Base-by-base conservation (phyloP, 2,113 vertebrate species). In the Chloroceryle aenea region DNA sequence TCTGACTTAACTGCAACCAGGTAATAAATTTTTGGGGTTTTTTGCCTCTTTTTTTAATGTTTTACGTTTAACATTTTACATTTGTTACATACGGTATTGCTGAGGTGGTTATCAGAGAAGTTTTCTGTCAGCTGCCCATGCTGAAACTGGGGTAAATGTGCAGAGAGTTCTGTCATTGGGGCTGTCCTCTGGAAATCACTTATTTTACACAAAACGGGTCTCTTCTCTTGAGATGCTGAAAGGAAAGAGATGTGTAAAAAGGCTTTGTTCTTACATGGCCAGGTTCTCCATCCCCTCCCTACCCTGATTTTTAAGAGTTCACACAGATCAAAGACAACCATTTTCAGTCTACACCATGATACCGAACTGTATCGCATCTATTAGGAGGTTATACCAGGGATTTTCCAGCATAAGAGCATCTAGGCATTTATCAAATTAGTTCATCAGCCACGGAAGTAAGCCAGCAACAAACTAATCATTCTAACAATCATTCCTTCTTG, bases 121-220 rank as follows among this genome's bases (percentile, higher is more conserved):
- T 97, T 98, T 85, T 98, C 98, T 32, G 97, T 98, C 97, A 98
- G 97, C 96, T 98, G 98, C 42, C 98, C 98, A 97, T 98, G 98
- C 96, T 98, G 98, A 96, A 98, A 98, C 94, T 98, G 98, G 86
- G 98, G 98, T 90, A 98, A 95, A 78, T 98, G 98, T 0, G 98
- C 98, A 63, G 98, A 98, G 61, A 98, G 85, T 96, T 98, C 98
- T 97, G 98, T 98, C 98, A 98, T 98, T 97, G 94, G 96, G 95
- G 95, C 96, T 96, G 92, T 89, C 64, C 93, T 93, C 93, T 38
- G 89, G 80, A 94, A 97, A 94, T 59, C 22, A 25, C 83, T 97
- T 97, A 58, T 76, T 94, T 83, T 81, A 93, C 73, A 90, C 87
- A 97, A 97, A 96, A 87, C 0, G 4, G 80, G 67, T 85, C 62